Evolutionary conservation across 2,888 invertebrate species (phyloP).

Genomic region (Nomada fucata): DNA sequence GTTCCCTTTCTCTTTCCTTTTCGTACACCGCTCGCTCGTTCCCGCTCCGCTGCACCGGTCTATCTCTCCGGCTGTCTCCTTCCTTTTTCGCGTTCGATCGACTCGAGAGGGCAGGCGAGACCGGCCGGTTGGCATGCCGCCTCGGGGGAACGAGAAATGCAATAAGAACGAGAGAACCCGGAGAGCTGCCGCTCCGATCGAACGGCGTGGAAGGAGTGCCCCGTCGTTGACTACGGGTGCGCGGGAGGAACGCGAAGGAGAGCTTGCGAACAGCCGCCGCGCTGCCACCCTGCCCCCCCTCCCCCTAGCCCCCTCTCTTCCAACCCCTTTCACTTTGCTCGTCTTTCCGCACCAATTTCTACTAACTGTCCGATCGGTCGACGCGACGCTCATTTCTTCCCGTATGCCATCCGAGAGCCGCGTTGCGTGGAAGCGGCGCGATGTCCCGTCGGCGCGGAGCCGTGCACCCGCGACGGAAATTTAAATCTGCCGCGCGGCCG

Average conservation of each 20-base stretch:
- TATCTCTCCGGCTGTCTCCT: slow-evolving; percentile 1
- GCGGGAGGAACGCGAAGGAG: slow-evolving; percentile 57
- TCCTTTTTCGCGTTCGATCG: slow-evolving; percentile 58
- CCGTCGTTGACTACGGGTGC: slow-evolving; percentile 24
- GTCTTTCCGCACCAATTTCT: slow-evolving; percentile 4
- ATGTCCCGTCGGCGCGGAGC: background rate
- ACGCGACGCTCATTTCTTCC: background rate
- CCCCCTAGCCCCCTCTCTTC: background rate
- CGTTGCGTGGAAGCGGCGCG: background rate
- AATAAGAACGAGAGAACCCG: slow-evolving; percentile 66
- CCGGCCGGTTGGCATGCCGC: slow-evolving; percentile 61
- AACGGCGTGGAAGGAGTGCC: slow-evolving; percentile 55
- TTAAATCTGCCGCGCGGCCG: background rate
- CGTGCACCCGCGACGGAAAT: background rate
- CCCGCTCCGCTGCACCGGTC: slow-evolving; percentile 21
- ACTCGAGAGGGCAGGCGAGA: slow-evolving; percentile 56
- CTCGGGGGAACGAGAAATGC: slow-evolving; percentile 68
- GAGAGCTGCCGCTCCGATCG: slow-evolving; percentile 53
- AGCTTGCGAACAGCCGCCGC: slow-evolving; percentile 15
- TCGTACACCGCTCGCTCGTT: slow-evolving; percentile 26
- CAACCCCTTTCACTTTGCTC: background rate
- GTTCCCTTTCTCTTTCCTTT: background rate
- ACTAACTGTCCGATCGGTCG: slow-evolving; percentile 31
- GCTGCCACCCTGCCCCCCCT: background rate
- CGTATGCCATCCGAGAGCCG: slow-evolving; percentile 1